Conservation (phyloP, 2,113 vertebrate genomes). For the Festucalex cinctus region DNA sequence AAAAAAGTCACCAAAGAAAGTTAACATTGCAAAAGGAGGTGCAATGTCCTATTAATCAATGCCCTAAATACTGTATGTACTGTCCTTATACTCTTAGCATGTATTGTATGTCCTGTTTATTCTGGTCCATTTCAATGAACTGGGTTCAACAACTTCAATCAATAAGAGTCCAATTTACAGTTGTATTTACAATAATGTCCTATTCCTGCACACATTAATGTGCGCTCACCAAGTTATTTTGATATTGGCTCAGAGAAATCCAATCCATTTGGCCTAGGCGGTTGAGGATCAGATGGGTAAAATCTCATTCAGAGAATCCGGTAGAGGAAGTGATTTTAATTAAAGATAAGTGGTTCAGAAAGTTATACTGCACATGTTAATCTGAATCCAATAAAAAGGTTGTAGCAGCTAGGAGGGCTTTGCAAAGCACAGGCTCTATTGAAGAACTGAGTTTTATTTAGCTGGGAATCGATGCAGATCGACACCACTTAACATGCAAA, state of each 20-base stretch:
- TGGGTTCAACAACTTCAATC: neutral
- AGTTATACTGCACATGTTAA: constrained; percentile 86
- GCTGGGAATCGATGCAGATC: constrained; percentile 90
- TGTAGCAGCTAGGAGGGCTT: constrained; percentile 83
- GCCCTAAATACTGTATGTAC: neutral
- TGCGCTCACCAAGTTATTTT: neutral
- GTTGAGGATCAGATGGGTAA: constrained; percentile 5
- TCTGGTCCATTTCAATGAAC: neutral
- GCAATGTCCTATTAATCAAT: neutral
- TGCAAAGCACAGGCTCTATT: constrained; percentile 84
- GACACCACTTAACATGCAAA: constrained; percentile 95
- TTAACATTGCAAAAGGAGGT: no score
- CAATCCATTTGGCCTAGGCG: neutral
- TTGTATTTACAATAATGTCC: neutral
- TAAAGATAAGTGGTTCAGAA: constrained; percentile 96
- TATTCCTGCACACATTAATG: neutral
- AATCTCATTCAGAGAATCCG: constrained; percentile 37
- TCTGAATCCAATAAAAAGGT: constrained; percentile 93
- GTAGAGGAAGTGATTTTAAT: constrained; percentile 92
- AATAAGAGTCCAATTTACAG: neutral
- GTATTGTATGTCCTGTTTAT: neutral
- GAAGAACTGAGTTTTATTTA: constrained; percentile 94
- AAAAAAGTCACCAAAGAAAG: no score
- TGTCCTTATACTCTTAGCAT: neutral
- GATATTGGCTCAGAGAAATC: neutral